Evolutionary conservation across 2,797 vertebrate genomes (phyloP).

Genomic region (Clarias fuscus): DNA sequence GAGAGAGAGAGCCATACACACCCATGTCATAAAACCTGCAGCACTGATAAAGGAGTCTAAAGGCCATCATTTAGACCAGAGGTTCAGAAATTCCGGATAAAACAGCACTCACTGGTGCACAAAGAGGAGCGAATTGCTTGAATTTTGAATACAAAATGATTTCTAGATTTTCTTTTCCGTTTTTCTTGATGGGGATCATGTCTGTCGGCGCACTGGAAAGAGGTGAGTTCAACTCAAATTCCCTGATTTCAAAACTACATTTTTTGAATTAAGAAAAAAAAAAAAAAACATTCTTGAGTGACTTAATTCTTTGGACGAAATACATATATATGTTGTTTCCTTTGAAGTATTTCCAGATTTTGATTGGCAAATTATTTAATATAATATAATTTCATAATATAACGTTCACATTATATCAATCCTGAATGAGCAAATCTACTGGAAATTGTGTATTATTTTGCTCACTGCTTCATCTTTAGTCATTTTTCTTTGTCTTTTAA

Average conservation of each 20-base stretch:
- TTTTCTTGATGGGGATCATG: slow-evolving; percentile 35
- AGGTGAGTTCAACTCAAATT: slow-evolving; percentile 39
- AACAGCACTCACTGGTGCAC: slow-evolving; percentile 1
- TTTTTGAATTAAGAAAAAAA: not conserved
- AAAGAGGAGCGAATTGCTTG: not conserved
- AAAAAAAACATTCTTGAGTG: not conserved
- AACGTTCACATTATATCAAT: not conserved
- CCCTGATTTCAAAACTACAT: not conserved
- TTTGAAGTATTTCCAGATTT: not conserved
- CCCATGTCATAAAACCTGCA: slow-evolving; percentile 57
- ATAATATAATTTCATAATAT: no score
- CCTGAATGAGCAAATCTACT: not conserved
- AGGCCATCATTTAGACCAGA: slow-evolving; percentile 37
- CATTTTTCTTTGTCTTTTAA: not conserved
- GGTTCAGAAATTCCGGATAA: not conserved
- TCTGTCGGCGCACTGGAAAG: not conserved
- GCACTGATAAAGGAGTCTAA: slow-evolving; percentile 58
- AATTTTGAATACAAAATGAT: slow-evolving; percentile 27
- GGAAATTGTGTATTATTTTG: not conserved
- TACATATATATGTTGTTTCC: not conserved
- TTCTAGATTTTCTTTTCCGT: slow-evolving; percentile 19
- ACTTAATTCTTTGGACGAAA: not conserved
- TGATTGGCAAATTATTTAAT: no score
- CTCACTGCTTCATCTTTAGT: not conserved
- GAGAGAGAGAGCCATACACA: slow-evolving; percentile 35